These are phyloP conservation scores for Zelleria hepariella DNA, from an alignment of 2,888 invertebrate genomes.

Conservation along the genomic window DNA sequence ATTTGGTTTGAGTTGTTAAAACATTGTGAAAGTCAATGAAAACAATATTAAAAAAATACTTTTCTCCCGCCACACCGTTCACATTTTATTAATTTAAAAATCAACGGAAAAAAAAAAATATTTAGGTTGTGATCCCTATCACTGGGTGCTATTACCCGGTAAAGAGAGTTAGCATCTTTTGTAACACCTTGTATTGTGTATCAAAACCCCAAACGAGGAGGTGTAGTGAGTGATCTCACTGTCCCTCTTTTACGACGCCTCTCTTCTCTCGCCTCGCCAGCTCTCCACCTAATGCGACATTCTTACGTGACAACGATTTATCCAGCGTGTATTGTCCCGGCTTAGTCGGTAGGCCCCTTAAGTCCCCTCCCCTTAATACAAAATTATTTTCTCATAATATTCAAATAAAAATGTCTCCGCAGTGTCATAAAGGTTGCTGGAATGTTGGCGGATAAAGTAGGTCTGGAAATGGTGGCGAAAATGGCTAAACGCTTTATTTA, in stretches of 20 bases:
- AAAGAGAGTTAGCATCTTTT: too few species aligned
- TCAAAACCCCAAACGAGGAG: background rate
- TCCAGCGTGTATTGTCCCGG: slow-evolving; percentile 62
- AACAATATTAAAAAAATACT: too few species aligned
- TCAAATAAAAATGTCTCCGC: slow-evolving; percentile 32
- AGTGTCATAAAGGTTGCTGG: background rate
- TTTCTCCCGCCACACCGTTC: too few species aligned
- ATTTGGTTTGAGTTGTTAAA: too few species aligned
- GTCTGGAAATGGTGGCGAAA: background rate
- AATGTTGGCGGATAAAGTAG: background rate
- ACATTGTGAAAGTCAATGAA: too few species aligned
- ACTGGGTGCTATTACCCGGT: too few species aligned
- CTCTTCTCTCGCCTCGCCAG: slow-evolving; percentile 18
- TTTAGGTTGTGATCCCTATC: too few species aligned
- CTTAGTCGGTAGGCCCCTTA: slow-evolving; percentile 56
- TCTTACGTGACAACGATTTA: slow-evolving; percentile 71
- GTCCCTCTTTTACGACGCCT: background rate
- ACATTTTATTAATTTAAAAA: too few species aligned
- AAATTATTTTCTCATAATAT: slow-evolving; percentile 44
- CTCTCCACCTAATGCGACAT: slow-evolving; percentile 52
- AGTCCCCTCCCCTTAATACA: slow-evolving; percentile 27
- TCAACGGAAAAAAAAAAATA: too few species aligned
- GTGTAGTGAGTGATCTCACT: background rate
- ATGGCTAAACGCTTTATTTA: too few species aligned
- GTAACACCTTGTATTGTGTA: background rate